Base-by-base conservation (phyloP, 2,888 invertebrate species). In the Drosophila differens region DNA sequence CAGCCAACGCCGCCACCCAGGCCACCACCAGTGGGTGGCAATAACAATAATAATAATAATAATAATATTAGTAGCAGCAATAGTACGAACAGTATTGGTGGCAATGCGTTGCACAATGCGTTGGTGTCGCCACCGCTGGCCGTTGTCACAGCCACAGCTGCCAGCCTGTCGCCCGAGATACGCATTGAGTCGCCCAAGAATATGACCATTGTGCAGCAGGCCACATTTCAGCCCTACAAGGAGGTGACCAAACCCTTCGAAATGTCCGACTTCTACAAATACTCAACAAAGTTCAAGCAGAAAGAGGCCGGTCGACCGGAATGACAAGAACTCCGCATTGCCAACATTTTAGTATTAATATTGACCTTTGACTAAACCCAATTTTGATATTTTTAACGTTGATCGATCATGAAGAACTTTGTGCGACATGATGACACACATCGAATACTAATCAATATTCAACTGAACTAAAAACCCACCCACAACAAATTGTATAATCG, bases 221-320 rank as follows among this genome's bases (percentile, higher is more conserved):
- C 97, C 41, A 97, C 97, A 86, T 97, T 97, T 94, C 97, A 97
- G 93, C 98, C 98, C 0, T 98, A 97, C 92, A 95, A 97, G 90
- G 99, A 99, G 94, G 97, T 98, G 67, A 97, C 97, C 0, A 99
- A 99, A 92, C 99, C 99, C 4, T 99, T 98, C 94, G 99, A 99
- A 94, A 98, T 99, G 97, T 96, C 98, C 0, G 99, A 99, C 93
- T 99, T 98, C 93, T 99, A 98, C 93, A 99, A 99, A 94, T 99
- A 99, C 93, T 99, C 98, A 61, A 98, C 98, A 7, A 98, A 98
- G 92, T 98, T 97, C 93, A 95, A 98, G 74, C 96, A 97, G 81
- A 95, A 95, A 82, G 93, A 92, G 59, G 39, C 66, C 77, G 77
- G 81, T 57, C 74, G 89, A 67, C 87, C 84, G 32, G 84, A 85